Conservation (phyloP, 2,113 vertebrate species). For the Leucoraja erinaceus region DNA sequence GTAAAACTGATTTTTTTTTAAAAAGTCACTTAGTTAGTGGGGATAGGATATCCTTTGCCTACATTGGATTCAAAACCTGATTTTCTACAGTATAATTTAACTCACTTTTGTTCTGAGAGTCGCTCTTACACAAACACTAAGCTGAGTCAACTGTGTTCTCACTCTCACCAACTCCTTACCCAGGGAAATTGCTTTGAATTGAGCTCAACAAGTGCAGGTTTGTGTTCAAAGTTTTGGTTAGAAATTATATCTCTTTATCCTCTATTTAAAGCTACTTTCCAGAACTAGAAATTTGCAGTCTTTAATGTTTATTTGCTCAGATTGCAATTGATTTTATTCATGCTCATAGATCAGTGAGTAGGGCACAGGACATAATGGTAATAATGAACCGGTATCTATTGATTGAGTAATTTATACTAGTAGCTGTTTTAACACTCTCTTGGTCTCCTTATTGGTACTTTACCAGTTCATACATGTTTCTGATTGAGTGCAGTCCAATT, state of each 20-base stretch:
- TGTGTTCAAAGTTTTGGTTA: background rate
- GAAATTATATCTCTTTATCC: background rate
- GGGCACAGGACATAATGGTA: background rate
- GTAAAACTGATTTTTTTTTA: too few species aligned
- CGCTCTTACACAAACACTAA: background rate
- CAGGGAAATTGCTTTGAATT: background rate
- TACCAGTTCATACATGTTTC: background rate
- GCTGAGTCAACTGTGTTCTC: too few species aligned
- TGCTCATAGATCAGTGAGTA: background rate
- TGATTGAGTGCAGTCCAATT: background rate
- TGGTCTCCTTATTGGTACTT: background rate
- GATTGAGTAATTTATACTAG: conserved; percentile 5
- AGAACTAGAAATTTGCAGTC: background rate
- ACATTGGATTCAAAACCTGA: too few species aligned
- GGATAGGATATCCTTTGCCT: too few species aligned
- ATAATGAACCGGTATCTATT: background rate
- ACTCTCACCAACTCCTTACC: background rate
- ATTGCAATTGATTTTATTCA: conserved; percentile 16
- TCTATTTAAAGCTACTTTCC: background rate
- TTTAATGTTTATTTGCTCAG: conserved; percentile 13
- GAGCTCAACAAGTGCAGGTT: too few species aligned
- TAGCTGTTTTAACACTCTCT: background rate
- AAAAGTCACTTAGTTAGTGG: too few species aligned
- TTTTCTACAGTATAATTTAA: background rate
- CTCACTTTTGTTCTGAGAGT: background rate